A percentile compares a stretch with the other conserved stretches of the same genome.
Conservation (phyloP, 2,113 vertebrate genomes). For the Pogonocichla stellata region DNA sequence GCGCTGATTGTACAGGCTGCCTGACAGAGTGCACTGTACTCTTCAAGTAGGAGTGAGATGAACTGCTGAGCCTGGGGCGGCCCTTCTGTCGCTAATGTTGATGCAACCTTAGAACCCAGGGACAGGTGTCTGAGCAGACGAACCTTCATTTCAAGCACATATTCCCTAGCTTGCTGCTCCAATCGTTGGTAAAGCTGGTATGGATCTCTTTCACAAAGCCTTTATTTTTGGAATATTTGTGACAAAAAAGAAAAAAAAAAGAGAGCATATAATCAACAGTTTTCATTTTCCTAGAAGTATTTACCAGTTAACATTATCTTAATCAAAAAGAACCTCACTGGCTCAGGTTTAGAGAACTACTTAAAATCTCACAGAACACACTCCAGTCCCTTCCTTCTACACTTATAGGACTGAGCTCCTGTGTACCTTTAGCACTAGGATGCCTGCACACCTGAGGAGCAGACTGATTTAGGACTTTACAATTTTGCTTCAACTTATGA, state of each 20-base stretch:
- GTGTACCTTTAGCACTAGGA: neutral
- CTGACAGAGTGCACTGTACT: constrained; percentile 93
- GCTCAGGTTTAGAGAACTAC: neutral
- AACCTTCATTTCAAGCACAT: constrained; percentile 95
- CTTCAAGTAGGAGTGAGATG: constrained; percentile 93
- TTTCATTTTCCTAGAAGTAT: neutral
- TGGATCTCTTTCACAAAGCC: constrained; percentile 95
- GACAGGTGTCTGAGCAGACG: constrained; percentile 92
- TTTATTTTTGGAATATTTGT: constrained; percentile 45
- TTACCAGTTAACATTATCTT: neutral
- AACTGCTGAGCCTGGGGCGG: constrained; percentile 95
- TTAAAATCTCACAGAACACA: neutral
- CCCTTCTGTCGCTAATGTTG: constrained; percentile 77
- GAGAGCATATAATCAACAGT: neutral
- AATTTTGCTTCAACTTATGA: neutral
- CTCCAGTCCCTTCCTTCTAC: neutral
- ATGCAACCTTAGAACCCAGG: constrained; percentile 78
- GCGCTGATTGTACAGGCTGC: constrained; percentile 94
- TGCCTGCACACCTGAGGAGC: neutral
- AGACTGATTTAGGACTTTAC: neutral
- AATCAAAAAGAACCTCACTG: neutral
- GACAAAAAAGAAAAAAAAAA: neutral
- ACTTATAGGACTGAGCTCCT: neutral
- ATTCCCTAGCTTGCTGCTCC: constrained; percentile 94
- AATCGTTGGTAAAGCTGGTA: constrained; percentile 96